Base-by-base conservation (phyloP, 2,888 invertebrate species). In the Ornithoptera priamus region DNA sequence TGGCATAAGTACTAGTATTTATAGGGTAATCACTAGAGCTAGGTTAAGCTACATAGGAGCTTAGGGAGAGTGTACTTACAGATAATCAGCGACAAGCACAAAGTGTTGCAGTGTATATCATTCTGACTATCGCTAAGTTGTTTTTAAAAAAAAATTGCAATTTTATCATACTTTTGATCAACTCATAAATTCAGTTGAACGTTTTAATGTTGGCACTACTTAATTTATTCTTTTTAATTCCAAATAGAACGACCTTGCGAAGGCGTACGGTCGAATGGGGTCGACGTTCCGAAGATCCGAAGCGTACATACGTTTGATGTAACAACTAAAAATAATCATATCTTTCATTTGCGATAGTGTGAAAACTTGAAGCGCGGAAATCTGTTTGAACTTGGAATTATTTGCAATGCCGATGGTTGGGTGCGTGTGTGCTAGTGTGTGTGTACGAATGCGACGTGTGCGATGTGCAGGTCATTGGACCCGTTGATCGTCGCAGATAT, bases 201-300 rank as follows among this genome's bases (percentile, higher is more conserved):
- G 10, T 39, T 39, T 39, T 39, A 39, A 39, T 39, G 39, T 39
- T 39, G n/a, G 42, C n/a, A 60, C 39, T 42, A 22, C 39, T 22
- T 20, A 50, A 7, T 20, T 76, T 77, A 68, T 74, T 68, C 70
- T 68, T 39, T 24, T 68, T 77, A 77, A 77, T 80, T 78, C 72
- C 71, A 78, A 84, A 81, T 82, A 81, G 84, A 82, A 78, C 85
- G 86, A 81, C 86, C 86, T 86, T 86, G 86, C 74, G 68, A 68
- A 74, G 69, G 70, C 76, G 77, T 59, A 60, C 72, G 65, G 65
- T n/a, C 65, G 69, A 62, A 59, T n/a, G 62, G 50, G 69, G 69
- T 69, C 69, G 69, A 65, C 78, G 82, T 78, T 77, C 70, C 67
- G 59, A 39, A 72, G 80, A 78, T 68, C 68, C 63, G 62, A 66